Conservation (phyloP, 1,140 invertebrate genomes). For the Drosophila hydei region DNA sequence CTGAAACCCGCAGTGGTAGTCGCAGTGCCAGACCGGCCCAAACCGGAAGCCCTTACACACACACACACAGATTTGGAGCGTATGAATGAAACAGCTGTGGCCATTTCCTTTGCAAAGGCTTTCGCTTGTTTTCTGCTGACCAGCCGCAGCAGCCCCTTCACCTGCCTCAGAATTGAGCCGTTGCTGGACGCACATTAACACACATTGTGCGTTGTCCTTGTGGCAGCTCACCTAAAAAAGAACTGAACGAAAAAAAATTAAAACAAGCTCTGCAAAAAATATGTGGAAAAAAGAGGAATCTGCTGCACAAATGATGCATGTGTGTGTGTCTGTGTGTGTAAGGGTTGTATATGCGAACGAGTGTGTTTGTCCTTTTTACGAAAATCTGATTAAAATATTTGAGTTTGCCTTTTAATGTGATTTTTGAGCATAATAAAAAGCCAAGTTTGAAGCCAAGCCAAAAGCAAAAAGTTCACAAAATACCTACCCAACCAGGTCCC, state of each 20-base stretch:
- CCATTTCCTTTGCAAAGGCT: slow-evolving; percentile 71
- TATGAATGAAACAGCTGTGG: slow-evolving; percentile 74
- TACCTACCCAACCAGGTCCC: not conserved
- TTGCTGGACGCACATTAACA: slow-evolving; percentile 75
- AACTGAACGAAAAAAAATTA: slow-evolving; percentile 35
- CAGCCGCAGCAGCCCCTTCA: slow-evolving; percentile 14
- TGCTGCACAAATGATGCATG: slow-evolving; percentile 30
- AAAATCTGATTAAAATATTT: slow-evolving; percentile 84
- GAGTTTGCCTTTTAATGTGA: slow-evolving; percentile 83
- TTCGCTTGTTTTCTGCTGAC: slow-evolving; percentile 42
- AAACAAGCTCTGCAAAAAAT: slow-evolving; percentile 40
- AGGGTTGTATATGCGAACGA: slow-evolving; percentile 28
- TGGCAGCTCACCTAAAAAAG: slow-evolving; percentile 12
- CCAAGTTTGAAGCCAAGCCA: slow-evolving; percentile 56
- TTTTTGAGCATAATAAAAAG: slow-evolving; percentile 83
- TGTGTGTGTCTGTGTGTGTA: slow-evolving; percentile 37
- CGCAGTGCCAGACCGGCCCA: slow-evolving; percentile 38
- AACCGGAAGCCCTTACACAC: slow-evolving; percentile 47
- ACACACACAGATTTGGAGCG: slow-evolving; percentile 34
- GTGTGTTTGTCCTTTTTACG: slow-evolving; percentile 71
- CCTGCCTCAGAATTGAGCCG: slow-evolving; percentile 25
- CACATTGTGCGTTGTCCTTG: slow-evolving; percentile 70
- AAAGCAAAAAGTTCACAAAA: slow-evolving; percentile 44
- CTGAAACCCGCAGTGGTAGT: slow-evolving; percentile 5
- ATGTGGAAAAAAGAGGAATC: slow-evolving; percentile 12